These are phyloP conservation scores for Indicator maculatus DNA, from an alignment of 2,113 vertebrate species.

Conservation along the genomic window DNA sequence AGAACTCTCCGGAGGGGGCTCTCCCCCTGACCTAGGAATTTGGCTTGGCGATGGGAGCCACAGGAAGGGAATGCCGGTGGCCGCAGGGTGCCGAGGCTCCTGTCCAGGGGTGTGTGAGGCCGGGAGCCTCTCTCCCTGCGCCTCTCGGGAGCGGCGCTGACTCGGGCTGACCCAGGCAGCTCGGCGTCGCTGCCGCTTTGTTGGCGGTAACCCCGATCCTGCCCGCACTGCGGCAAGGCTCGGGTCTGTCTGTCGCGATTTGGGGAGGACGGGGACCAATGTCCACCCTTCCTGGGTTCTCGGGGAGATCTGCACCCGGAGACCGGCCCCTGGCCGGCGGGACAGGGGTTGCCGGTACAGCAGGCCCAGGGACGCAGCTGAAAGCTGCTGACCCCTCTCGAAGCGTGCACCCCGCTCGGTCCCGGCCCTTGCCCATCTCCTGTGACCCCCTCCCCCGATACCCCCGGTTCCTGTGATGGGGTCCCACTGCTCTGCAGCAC, in stretches of 20 bases:
- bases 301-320: rapidly evolving
- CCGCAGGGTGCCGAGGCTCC: background rate
- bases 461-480: background rate
- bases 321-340: background rate
- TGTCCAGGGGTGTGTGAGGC: rapidly evolving
- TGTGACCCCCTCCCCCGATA: background rate
- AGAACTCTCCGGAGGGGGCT: background rate
- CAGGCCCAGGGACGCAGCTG: background rate
- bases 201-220: background rate
- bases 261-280: background rate
- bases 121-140: rapidly evolving
- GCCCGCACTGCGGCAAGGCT: background rate
- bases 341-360: rapidly evolving
- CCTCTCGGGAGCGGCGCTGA: background rate
- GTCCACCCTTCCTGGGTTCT: no score
- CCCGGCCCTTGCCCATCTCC: background rate
- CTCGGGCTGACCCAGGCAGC: no score
- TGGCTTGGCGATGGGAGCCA: background rate
- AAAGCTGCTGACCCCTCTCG: background rate
- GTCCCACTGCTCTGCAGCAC: background rate
- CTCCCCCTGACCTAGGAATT: background rate
- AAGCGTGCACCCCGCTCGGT: background rate
- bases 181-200: background rate
- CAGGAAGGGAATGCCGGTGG: background rate
- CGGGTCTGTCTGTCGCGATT: background rate